A percentile compares a stretch with the other conserved stretches of the same genome.
These are phyloP conservation scores for Rapana venosa DNA, from an alignment of 2,888 invertebrate species.

Conservation along the genomic window DNA sequence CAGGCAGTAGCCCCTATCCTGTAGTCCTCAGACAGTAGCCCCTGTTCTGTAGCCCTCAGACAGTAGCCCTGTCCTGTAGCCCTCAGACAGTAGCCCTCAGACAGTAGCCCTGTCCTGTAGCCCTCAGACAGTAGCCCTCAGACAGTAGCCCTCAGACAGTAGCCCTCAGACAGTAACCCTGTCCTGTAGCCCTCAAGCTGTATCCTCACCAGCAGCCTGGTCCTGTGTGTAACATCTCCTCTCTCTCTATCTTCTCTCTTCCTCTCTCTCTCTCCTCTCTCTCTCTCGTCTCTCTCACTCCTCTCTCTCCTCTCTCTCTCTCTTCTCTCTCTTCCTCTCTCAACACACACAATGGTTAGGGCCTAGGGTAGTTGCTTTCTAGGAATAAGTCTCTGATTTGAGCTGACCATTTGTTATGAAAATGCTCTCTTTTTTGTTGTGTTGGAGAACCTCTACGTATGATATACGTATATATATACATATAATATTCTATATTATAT, in stretches of 20 bases:
- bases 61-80: not conserved
- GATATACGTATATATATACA: no score
- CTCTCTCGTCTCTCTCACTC: constrained; percentile 3
- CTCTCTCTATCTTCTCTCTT: not conserved
- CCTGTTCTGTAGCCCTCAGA: not conserved
- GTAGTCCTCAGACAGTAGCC: no score
- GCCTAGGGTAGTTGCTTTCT: not conserved
- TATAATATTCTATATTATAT: no score
- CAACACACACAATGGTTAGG: not conserved
- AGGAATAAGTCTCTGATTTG: not conserved
- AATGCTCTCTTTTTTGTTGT: not conserved
- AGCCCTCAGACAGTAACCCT: not conserved
- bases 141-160: not conserved
- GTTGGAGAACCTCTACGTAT: not conserved
- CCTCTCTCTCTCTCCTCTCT: not conserved
- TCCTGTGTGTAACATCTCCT: not conserved
- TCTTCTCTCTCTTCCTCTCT: not conserved
- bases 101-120: no score
- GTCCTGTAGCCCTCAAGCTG: not conserved
- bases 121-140: no score
- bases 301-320: not conserved
- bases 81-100: not conserved
- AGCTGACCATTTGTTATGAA: not conserved
- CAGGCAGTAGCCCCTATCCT: no score
- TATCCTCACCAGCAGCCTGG: not conserved